Conservation (phyloP, 2,113 vertebrate species). For the Clarias batrachus region DNA sequence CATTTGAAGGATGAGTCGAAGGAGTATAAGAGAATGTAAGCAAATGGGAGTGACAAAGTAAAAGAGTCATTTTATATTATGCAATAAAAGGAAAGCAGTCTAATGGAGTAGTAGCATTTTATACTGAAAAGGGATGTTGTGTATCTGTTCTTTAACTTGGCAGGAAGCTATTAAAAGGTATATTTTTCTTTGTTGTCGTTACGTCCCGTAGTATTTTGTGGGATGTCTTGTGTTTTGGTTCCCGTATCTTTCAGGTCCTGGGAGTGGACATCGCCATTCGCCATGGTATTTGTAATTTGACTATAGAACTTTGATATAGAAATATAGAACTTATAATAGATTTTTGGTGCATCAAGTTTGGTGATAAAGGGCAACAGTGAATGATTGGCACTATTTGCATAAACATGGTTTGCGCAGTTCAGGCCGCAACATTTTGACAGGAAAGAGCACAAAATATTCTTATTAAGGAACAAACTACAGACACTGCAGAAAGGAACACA, state of each 20-base stretch:
- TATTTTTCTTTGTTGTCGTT: not conserved
- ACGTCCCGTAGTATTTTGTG: no score
- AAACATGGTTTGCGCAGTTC: not conserved
- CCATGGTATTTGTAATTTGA: not conserved
- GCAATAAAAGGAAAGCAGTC: not conserved
- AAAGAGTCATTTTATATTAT: not conserved
- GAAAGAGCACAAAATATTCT: not conserved
- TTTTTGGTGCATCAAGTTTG: not conserved
- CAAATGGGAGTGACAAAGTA: not conserved
- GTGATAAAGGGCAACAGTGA: not conserved
- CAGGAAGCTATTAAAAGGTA: not conserved
- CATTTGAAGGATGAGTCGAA: not conserved
- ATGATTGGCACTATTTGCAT: not conserved
- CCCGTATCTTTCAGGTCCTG: no score
- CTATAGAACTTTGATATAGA: not conserved
- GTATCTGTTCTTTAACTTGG: not conserved
- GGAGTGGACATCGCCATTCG: no score
- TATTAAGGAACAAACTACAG: not conserved
- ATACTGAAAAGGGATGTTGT: not conserved
- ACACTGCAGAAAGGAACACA: not conserved
- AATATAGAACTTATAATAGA: not conserved
- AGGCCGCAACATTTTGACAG: not conserved
- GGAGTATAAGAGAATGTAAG: not conserved
- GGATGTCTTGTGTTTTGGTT: no score
- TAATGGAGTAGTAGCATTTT: not conserved